Percentiles rank a stretch among this genome's conserved stretches.
These are phyloP conservation scores for Penaeus indicus DNA, from an alignment of 1,140 invertebrate species.

Conservation along the genomic window DNA sequence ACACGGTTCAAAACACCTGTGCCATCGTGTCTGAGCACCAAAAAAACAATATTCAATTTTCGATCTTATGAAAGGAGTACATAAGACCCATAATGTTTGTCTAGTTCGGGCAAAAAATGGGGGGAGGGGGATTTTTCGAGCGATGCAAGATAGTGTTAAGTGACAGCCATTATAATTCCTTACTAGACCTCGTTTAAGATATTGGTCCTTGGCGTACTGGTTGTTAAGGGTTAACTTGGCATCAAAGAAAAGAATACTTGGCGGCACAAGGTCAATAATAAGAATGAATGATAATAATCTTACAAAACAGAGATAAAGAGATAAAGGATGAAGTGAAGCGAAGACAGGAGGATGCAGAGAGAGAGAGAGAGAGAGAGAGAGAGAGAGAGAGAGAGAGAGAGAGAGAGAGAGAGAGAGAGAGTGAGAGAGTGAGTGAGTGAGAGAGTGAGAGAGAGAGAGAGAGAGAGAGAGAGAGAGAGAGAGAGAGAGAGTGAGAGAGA, in stretches of 20 bases:
- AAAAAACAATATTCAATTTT: too few species aligned
- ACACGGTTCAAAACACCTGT: too few species aligned
- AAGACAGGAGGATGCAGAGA: background rate
- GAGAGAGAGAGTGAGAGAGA: background rate
- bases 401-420: background rate
- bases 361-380: background rate
- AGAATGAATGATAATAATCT: too few species aligned
- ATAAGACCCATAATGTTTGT: too few species aligned
- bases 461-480: constrained; percentile 1
- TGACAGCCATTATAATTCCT: too few species aligned
- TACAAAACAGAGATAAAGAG: background rate
- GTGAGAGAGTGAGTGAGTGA: background rate
- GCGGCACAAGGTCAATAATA: too few species aligned
- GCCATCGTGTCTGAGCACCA: too few species aligned
- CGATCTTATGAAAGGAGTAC: too few species aligned
- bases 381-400: background rate
- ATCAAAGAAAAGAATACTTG: too few species aligned
- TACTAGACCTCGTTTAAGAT: too few species aligned
- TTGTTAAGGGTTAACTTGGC: too few species aligned
- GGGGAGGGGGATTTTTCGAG: background rate
- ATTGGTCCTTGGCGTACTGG: too few species aligned
- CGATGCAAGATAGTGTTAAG: background rate
- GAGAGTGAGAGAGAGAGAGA: constrained; percentile 3
- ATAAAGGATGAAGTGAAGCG: background rate
- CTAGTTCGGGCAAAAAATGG: background rate